These are phyloP conservation scores for Apotomis turbidana DNA, from an alignment of 2,888 invertebrate genomes.

Conservation along the genomic window DNA sequence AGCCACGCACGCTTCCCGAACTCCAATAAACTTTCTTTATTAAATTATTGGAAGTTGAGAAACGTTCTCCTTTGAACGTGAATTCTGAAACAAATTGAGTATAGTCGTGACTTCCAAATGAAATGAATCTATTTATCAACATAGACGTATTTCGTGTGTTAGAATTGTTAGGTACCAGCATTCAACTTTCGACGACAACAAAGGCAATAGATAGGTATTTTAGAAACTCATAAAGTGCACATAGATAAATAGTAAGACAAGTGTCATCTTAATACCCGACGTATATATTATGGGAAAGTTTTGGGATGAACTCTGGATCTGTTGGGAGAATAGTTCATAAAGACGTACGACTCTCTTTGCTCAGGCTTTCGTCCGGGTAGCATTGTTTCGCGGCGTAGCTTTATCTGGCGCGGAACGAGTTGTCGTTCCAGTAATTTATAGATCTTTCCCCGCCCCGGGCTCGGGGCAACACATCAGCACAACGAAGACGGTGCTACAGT, in stretches of 20 bases:
- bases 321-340: slow-evolving; percentile 74
- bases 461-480: slow-evolving; percentile 66
- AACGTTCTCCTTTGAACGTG: slow-evolving; percentile 80
- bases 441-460: slow-evolving; percentile 77
- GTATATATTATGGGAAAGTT: slow-evolving; percentile 44
- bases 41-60: slow-evolving; percentile 83
- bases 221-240: background rate
- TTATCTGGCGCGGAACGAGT: slow-evolving; percentile 81
- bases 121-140: slow-evolving; percentile 57
- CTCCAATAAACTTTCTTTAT: slow-evolving; percentile 80
- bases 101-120: slow-evolving; percentile 67
- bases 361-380: slow-evolving; percentile 71
- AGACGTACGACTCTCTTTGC: slow-evolving; percentile 71
- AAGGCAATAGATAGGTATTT: background rate
- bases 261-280: slow-evolving; percentile 41
- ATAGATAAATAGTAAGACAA: slow-evolving; percentile 9
- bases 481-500: slow-evolving; percentile 51
- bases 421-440: slow-evolving; percentile 82
- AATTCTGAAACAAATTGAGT: slow-evolving; percentile 67
- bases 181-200: background rate
- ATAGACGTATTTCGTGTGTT: slow-evolving; percentile 29
- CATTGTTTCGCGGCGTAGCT: slow-evolving; percentile 80
- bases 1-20: slow-evolving; percentile 79
- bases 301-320: slow-evolving; percentile 54
- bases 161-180: background rate